Evolutionary conservation across 2,797 vertebrate species (phyloP).

Genomic region (Sebastes alutus): DNA sequence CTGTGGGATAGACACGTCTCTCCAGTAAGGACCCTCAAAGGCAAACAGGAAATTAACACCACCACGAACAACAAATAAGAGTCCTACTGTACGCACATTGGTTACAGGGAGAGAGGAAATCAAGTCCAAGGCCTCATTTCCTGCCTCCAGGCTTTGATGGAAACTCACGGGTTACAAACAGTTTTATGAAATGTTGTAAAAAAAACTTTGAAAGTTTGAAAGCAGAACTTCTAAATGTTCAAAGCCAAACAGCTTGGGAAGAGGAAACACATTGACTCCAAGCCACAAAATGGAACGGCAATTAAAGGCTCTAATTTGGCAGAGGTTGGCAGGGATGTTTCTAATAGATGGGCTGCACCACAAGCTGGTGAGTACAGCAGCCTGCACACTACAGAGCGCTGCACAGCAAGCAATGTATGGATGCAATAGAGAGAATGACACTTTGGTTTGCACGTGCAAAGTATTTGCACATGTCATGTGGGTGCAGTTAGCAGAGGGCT

Average conservation of each 20-base stretch:
- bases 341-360: conserved; percentile 47
- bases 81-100: not conserved
- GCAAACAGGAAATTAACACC: conserved; percentile 54
- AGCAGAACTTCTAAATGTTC: conserved; percentile 60
- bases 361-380: conserved; percentile 17
- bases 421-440: conserved; percentile 7
- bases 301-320: conserved; percentile 78
- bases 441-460: not conserved
- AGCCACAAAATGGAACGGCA: conserved; percentile 56
- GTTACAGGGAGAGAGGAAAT: conserved; percentile 49
- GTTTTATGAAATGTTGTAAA: conserved; percentile 67
- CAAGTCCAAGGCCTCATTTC: conserved; percentile 59
- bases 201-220: conserved; percentile 38
- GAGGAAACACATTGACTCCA: conserved; percentile 49
- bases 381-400: not conserved
- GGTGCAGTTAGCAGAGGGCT: not conserved
- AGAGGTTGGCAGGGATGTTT: conserved; percentile 64
- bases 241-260: conserved; percentile 54
- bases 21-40: conserved; percentile 1
- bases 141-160: conserved; percentile 68
- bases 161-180: conserved; percentile 49
- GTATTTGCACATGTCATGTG: not conserved
- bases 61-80: conserved; percentile 52
- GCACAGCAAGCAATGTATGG: conserved; percentile 13
- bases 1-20: not conserved